phyloP scores from a whole-genome alignment of 2,797 vertebrate genomes.

The Craterocephalus amniculus region DNA sequence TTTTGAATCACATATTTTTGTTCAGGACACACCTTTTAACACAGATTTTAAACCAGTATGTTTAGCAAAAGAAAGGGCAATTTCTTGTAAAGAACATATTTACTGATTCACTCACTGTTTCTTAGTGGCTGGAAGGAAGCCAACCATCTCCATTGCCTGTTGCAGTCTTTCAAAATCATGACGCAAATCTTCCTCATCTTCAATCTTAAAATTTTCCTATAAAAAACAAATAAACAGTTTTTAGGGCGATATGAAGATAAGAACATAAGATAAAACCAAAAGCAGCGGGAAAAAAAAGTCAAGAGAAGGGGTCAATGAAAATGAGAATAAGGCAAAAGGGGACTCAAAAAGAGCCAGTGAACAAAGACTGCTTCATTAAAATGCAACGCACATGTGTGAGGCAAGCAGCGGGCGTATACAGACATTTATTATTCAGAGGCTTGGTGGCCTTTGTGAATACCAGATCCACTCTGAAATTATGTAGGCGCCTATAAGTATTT shows the following conservation, averaged over 20 bases:
- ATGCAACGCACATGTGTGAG: constrained; percentile 63
- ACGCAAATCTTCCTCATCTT: constrained; percentile 94
- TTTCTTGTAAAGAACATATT: constrained; percentile 2
- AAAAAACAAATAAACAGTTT: constrained; percentile 9
- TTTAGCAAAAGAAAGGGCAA: background rate
- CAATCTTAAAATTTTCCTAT: constrained; percentile 97
- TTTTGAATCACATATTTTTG: constrained; percentile 23
- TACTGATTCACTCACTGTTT: constrained; percentile 87
- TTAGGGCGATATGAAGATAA: too few relatives aligned
- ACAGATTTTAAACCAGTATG: background rate
- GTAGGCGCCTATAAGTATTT: constrained; percentile 21
- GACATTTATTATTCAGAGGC: constrained; percentile 56
- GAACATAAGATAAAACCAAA: background rate
- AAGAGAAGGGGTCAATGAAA: constrained; percentile 12
- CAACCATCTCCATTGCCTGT: constrained; percentile 99
- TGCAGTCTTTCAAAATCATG: constrained; percentile 98
- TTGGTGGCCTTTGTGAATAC: constrained; percentile 44
- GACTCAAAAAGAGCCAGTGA: constrained; percentile 23
- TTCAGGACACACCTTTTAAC: constrained; percentile 7
- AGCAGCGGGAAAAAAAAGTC: constrained; percentile 11
- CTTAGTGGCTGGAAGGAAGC: constrained; percentile 94
- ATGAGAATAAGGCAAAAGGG: constrained; percentile 7
- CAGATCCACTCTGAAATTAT: constrained; percentile 26
- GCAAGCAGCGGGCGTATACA: constrained; percentile 33
- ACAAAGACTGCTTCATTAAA: constrained; percentile 64